These are phyloP conservation scores for Macrosoma leucophasiata DNA, from an alignment of 2,888 invertebrate genomes.

Conservation along the genomic window DNA sequence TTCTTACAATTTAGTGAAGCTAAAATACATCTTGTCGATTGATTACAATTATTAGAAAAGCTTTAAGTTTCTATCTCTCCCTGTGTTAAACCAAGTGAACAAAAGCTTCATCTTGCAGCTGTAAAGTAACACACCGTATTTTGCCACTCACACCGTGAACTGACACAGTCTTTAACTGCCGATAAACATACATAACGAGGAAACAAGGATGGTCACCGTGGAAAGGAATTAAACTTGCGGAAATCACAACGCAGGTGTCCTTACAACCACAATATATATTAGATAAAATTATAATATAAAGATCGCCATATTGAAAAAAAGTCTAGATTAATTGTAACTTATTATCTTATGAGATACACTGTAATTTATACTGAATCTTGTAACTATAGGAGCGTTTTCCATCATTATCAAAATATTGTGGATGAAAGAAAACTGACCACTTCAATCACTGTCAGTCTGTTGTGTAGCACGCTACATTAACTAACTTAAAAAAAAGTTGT, in stretches of 20 bases:
- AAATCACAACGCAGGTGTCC: slow-evolving; percentile 77
- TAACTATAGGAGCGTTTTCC: slow-evolving; percentile 67
- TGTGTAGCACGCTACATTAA: slow-evolving; percentile 69
- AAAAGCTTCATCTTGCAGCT: slow-evolving; percentile 60
- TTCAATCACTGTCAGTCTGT: slow-evolving; percentile 60
- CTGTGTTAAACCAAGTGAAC: slow-evolving; percentile 61
- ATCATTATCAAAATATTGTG: slow-evolving; percentile 66
- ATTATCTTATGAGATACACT: slow-evolving; percentile 74
- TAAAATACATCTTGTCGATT: slow-evolving; percentile 72
- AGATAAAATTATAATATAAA: slow-evolving; percentile 78
- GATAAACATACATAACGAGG: slow-evolving; percentile 37
- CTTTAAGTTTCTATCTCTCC: slow-evolving; percentile 65
- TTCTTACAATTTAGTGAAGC: slow-evolving; percentile 76
- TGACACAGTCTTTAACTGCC: slow-evolving; percentile 30
- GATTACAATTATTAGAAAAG: slow-evolving; percentile 72
- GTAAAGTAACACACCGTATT: slow-evolving; percentile 55
- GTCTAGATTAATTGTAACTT: slow-evolving; percentile 73
- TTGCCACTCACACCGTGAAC: slow-evolving; percentile 52
- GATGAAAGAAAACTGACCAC: slow-evolving; percentile 74
- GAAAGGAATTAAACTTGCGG: slow-evolving; percentile 54
- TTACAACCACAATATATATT: slow-evolving; percentile 84
- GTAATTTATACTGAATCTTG: slow-evolving; percentile 71
- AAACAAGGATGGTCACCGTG: slow-evolving; percentile 49
- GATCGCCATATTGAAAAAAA: slow-evolving; percentile 77
- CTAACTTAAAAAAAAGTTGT: slow-evolving; percentile 64